Percentiles rank a stretch among this genome's conserved stretches.
These are phyloP conservation scores for Leptura quadrifasciata DNA, from an alignment of 2,888 invertebrate species.

Conservation along the genomic window DNA sequence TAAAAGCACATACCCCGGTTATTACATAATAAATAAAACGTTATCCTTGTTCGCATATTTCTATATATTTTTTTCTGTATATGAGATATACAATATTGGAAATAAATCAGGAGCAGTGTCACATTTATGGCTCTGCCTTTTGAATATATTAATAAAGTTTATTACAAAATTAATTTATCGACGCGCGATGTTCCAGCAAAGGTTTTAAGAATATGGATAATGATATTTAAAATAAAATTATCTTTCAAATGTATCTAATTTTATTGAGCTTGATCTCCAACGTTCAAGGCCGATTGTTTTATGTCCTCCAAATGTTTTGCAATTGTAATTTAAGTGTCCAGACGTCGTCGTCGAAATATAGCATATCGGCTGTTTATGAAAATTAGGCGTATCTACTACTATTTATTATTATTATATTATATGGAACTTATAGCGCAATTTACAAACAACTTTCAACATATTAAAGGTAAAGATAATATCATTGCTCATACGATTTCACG, in stretches of 20 bases:
- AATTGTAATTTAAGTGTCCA: no score
- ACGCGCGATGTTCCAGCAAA: not conserved
- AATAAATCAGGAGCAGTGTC: not conserved
- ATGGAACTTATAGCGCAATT: no score
- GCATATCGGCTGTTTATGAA: no score
- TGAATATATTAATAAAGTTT: not conserved
- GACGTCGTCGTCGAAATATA: no score
- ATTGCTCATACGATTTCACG: no score
- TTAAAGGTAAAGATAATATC: no score
- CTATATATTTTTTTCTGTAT: not conserved
- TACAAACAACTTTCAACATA: no score
- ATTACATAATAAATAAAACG: not conserved
- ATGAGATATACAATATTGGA: not conserved
- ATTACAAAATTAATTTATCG: not conserved
- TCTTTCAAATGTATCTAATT: not conserved
- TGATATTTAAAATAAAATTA: not conserved
- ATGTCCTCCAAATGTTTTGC: not conserved
- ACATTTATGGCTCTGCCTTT: not conserved
- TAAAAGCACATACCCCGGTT: not conserved
- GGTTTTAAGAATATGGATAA: not conserved
- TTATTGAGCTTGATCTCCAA: not conserved
- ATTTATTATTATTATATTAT: no score
- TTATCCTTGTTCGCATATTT: constrained; percentile 3
- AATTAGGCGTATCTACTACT: no score
- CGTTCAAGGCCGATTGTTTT: not conserved